These are phyloP conservation scores for Scomber japonicus DNA, from an alignment of 2,113 vertebrate genomes.

Conservation along the genomic window DNA sequence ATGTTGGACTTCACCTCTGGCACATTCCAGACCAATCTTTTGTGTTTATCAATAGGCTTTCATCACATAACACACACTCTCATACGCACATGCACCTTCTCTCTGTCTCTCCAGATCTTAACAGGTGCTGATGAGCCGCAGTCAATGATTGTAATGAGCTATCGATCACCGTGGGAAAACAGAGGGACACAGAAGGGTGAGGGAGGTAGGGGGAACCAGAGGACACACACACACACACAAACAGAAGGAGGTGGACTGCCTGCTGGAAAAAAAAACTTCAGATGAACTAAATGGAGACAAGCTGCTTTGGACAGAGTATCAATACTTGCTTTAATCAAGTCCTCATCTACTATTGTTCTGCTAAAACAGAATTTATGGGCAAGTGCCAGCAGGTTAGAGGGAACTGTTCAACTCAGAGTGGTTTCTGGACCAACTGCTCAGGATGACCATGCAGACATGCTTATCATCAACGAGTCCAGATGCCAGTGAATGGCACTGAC, in stretches of 20 bases:
- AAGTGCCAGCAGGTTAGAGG: constrained; percentile 8
- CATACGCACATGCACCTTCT: constrained; percentile 53
- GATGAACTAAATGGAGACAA: constrained; percentile 72
- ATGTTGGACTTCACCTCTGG: constrained; percentile 57
- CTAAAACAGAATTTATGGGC: constrained; percentile 48
- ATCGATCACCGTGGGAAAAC: constrained; percentile 86
- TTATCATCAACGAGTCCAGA: constrained; percentile 71
- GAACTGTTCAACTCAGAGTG: constrained; percentile 18
- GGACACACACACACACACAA: constrained; percentile 65
- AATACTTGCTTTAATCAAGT: constrained; percentile 78
- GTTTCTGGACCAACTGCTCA: constrained; percentile 30
- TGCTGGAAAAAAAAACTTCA: constrained; percentile 51
- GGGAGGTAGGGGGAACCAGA: constrained; percentile 75
- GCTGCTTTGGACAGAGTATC: constrained; percentile 71
- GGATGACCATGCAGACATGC: constrained; percentile 75
- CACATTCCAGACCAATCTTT: constrained; percentile 32
- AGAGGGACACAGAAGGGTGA: constrained; percentile 78
- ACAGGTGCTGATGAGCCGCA: constrained; percentile 85
- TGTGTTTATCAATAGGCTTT: constrained; percentile 56
- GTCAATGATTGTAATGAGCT: constrained; percentile 86
- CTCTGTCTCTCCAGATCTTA: constrained; percentile 77
- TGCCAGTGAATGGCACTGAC: constrained; percentile 76
- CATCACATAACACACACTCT: constrained; percentile 27
- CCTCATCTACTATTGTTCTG: constrained; percentile 66
- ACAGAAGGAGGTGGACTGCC: constrained; percentile 54